Evolutionary conservation across 1,140 invertebrate genomes (phyloP), one percentile per base, ranked within the genome.

Genomic region (Glossosoma conforme): DNA sequence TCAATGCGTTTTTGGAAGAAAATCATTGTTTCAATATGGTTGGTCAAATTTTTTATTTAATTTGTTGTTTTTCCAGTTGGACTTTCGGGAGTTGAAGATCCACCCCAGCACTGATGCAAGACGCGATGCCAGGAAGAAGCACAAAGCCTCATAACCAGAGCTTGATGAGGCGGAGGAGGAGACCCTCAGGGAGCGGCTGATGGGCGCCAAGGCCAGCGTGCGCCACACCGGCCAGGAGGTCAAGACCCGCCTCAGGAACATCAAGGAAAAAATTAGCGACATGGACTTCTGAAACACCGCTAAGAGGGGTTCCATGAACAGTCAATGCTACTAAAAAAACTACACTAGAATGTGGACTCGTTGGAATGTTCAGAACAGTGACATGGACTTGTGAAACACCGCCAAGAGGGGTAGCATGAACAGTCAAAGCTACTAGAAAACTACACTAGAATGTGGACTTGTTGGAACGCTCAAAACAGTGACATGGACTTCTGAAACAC

Each of bases 61-160:
- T 25, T 46, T 40, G 28, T 32, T 50, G 22, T 24, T 22, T 20
- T 63, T 61, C 2, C 54, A 79, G 77, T 67, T 79, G 52, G 76
- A 78, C 57, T 73, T 69, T 48, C 66, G 77, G 52, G 77, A 80
- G 60, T 62, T 80, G 32, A 78, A 78, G 45, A 72, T 74, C 5
- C 74, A 77, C 35, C 60, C 71, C 2, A 60, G 64, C 22, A 70
- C 58, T 13, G 77, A 80, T 30, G 65, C 69, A 20, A 65, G 77
- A 45, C 64, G 66, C 24, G 77, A 80, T 59, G 72, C 70, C 3
- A 75, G 76, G 61, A 79, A 78, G 59, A 79, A 79, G 54, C 69
- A 77, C 50, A 80, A 80, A 66, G 66, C 69, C 13, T 73, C 77
- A 67, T 80, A 79, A 66, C 67, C 56, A 44, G 15, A 35, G 21